Evolutionary conservation across 2,888 invertebrate species (phyloP).

Genomic region (Cryptus armator): DNA sequence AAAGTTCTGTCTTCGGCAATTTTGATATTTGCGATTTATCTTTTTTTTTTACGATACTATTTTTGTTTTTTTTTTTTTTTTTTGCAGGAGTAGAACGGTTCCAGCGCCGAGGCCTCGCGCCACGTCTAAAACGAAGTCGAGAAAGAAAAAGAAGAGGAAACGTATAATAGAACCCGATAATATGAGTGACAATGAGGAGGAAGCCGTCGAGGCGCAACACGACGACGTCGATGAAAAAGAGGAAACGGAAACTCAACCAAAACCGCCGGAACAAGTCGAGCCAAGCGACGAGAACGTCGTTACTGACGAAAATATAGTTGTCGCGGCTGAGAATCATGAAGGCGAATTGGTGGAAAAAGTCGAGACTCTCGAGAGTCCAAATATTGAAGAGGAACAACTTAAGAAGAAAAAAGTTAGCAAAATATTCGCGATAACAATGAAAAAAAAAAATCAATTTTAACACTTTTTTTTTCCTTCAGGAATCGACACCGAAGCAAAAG

Average conservation of each 20-base stretch:
- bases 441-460: neutral
- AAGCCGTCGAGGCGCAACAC: constrained; percentile 78
- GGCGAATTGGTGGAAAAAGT: constrained; percentile 4
- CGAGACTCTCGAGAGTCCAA: neutral
- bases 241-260: constrained; percentile 16
- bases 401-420: constrained; percentile 72
- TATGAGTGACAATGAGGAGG: constrained; percentile 84
- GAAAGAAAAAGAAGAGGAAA: constrained; percentile 85
- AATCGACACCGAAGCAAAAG: constrained; percentile 70
- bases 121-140: constrained; percentile 82
- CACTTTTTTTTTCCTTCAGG: constrained; percentile 52
- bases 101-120: constrained; percentile 76
- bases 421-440: neutral
- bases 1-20: neutral
- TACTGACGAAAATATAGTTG: constrained; percentile 52
- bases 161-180: constrained; percentile 83
- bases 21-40: neutral
- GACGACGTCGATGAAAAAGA: constrained; percentile 10
- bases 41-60: neutral
- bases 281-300: constrained; percentile 16
- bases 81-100: constrained; percentile 78
- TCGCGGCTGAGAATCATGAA: constrained; percentile 51
- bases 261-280: neutral
- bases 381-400: constrained; percentile 34
- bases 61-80: constrained; percentile 52